Evolutionary conservation across 1,140 invertebrate species (phyloP), one percentile per base, ranked within the genome.

Genomic region (Nasonia giraulti): DNA sequence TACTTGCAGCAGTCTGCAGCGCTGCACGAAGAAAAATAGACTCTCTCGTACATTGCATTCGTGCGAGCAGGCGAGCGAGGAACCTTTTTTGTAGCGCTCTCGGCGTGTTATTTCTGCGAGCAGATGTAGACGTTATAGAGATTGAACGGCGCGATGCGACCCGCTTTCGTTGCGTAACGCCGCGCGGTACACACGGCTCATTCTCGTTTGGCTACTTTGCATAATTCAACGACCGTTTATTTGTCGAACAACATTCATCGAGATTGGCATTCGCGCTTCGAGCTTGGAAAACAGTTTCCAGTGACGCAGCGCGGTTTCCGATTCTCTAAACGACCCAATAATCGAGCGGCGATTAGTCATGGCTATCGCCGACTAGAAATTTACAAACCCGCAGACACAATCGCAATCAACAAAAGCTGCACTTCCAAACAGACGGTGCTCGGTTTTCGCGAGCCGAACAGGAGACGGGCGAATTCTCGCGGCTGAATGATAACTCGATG

Each of bases 91-190:
- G 23, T n/a, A 62, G 50, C 31, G 10, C 5, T 66, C 82, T 37
- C 23, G 66, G 55, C 20, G 55, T 27, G 78, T 84, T 84, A 74
- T 74, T 84, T 84, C 79, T 74, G 73, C 31, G 69, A 78, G 76
- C 83, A 84, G 47, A 84, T 84, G 82, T 79, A 84, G 74, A 84
- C 76, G 44, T 11, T 77, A 47, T 23, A n/a, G 44, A 83, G 81
- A 76, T 76, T 50, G 68, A 77, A 62, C 50, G 74, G 73, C 20
- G 55, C 55, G 50, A 77, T 83, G 73, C 23, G 76, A 62, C 20
- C 69, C 80, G 80, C 33, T 76, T 62, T 82, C 33, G 73, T 78
- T 83, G 69, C 66, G 37, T 83, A 83, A 83, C 55, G 55, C 47
- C 23, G 7, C 6, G 33, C 33, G 20, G 17, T n/a, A 62, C 17